A percentile compares a stretch with the other conserved stretches of the same genome.
These are phyloP conservation scores for Onchidella celtica DNA, from an alignment of 2,888 invertebrate genomes.

Conservation along the genomic window DNA sequence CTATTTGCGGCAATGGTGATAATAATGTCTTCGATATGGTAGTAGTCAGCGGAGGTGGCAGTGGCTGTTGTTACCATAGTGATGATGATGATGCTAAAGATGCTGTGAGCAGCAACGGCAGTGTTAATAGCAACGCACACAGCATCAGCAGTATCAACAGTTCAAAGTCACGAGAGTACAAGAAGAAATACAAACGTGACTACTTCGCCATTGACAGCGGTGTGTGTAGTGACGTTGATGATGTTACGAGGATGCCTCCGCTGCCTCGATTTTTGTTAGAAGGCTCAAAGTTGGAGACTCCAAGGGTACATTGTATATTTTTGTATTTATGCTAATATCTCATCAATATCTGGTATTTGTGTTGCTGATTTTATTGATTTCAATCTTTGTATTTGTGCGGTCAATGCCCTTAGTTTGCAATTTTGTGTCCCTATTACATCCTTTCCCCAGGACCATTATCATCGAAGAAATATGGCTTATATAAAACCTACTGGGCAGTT, in stretches of 20 bases:
- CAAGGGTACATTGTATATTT: neutral
- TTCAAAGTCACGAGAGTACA: neutral
- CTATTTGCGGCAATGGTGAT: neutral
- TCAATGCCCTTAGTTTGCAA: too few species aligned
- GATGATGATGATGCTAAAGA: neutral
- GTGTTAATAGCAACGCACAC: neutral
- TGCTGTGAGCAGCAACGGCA: too few species aligned
- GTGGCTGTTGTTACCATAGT: neutral
- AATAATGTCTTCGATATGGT: neutral
- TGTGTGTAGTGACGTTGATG: neutral
- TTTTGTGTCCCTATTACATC: too few species aligned
- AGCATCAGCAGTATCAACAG: neutral
- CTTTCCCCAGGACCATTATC: too few species aligned
- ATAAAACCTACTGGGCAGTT: too few species aligned
- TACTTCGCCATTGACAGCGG: neutral
- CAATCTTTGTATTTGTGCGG: too few species aligned
- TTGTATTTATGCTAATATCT: too few species aligned
- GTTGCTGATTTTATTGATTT: too few species aligned
- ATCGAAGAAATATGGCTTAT: too few species aligned
- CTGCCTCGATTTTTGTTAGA: conserved; percentile 38
- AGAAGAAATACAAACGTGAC: too few species aligned
- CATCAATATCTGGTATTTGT: too few species aligned
- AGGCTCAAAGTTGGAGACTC: conserved; percentile 20
- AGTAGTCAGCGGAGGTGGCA: neutral
- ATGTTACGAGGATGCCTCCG: conserved; percentile 37